These are phyloP conservation scores for Ladona fulva DNA, from an alignment of 1,140 invertebrate genomes.

Conservation along the genomic window DNA sequence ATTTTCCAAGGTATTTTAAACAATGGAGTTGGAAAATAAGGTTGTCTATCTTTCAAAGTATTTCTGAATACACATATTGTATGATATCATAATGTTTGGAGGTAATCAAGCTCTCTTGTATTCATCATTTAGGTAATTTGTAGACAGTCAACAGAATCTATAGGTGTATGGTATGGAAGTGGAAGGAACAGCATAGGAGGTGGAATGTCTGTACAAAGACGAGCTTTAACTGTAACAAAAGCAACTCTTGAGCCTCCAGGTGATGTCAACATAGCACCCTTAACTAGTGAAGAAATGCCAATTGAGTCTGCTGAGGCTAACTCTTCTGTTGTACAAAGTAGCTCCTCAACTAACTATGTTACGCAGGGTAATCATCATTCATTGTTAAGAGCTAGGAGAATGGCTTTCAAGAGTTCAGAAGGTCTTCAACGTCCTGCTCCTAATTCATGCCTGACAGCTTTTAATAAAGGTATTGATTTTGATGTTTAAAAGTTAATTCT, in stretches of 20 bases:
- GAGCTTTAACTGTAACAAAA: background rate
- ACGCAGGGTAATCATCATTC: background rate
- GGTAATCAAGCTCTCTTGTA: conserved; percentile 21
- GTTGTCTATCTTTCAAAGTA: too few relatives aligned
- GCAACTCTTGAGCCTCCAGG: background rate
- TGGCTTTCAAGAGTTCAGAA: background rate
- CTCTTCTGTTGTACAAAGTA: background rate
- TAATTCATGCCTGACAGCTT: background rate
- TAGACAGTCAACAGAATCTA: background rate
- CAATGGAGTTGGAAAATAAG: conserved; percentile 14
- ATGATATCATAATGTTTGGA: conserved; percentile 24
- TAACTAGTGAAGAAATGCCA: background rate
- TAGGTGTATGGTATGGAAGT: background rate
- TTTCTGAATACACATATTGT: too few relatives aligned
- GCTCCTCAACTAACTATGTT: background rate
- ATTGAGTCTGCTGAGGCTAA: background rate
- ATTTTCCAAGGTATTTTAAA: conserved; percentile 22
- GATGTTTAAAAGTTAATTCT: too few relatives aligned
- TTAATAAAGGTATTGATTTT: background rate
- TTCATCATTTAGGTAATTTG: background rate
- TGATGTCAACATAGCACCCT: background rate
- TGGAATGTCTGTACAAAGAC: background rate
- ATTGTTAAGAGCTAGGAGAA: background rate
- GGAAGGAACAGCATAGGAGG: background rate
- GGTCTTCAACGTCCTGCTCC: background rate